phyloP scores from a whole-genome alignment of 2,797 vertebrate species.

The Enteromius mattozi region DNA sequence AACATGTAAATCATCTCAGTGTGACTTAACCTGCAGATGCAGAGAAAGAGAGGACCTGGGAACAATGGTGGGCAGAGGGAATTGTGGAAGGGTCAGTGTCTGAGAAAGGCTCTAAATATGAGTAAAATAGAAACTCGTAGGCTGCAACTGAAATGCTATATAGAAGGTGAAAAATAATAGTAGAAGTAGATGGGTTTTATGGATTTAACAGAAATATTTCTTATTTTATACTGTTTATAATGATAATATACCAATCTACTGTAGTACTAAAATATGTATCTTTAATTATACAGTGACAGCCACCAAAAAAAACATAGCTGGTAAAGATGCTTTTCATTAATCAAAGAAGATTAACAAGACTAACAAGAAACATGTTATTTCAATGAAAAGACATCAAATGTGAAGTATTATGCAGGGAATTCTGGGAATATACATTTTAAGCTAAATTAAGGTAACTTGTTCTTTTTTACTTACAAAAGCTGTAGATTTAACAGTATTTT shows the following conservation, averaged over 20 bases:
- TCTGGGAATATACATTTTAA: background rate
- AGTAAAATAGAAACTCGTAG: background rate
- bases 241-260: background rate
- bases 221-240: background rate
- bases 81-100: constrained; percentile 8
- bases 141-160: background rate
- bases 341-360: background rate
- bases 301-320: background rate
- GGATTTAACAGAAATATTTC: background rate
- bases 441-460: background rate
- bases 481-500: background rate
- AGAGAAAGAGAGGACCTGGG: constrained; percentile 65
- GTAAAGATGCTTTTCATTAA: background rate
- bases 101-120: constrained; percentile 15
- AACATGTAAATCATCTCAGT: constrained; percentile 32
- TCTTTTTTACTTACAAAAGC: background rate
- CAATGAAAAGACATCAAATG: background rate
- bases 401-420: background rate
- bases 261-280: background rate
- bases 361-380: background rate
- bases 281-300: background rate
- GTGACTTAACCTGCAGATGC: constrained; percentile 17
- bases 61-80: background rate
- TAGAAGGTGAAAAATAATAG: background rate
- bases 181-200: background rate